phyloP scores from a whole-genome alignment of 2,797 vertebrate species.

The Microhierax caerulescens region DNA sequence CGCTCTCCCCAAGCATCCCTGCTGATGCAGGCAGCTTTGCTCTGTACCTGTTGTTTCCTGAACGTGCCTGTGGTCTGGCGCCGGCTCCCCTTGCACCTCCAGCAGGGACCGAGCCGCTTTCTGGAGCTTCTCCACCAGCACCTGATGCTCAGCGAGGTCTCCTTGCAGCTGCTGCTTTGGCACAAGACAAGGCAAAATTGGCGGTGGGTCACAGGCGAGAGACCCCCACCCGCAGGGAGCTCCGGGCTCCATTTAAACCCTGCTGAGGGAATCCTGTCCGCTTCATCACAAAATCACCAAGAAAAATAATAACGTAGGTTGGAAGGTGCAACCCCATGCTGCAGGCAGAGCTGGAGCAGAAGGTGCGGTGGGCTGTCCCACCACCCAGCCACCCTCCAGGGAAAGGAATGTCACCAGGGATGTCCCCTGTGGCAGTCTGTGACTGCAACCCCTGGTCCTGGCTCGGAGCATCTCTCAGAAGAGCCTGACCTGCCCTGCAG shows the following conservation, averaged over 20 bases:
- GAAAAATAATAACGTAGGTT: neutral
- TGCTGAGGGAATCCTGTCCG: neutral
- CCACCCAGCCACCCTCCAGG: neutral
- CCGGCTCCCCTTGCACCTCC: slow-evolving; percentile 84
- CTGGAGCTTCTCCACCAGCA: slow-evolving; percentile 91
- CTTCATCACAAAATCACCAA: neutral
- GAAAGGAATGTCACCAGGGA: neutral
- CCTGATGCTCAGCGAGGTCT: slow-evolving; percentile 89
- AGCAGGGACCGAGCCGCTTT: slow-evolving; percentile 84
- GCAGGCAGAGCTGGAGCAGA: neutral
- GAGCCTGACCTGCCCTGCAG: neutral
- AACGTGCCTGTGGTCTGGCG: slow-evolving; percentile 81
- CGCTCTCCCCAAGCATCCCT: neutral
- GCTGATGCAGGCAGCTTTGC: accelerated
- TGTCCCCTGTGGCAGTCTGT: neutral
- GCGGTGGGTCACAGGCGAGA: neutral
- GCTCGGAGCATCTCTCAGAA: neutral
- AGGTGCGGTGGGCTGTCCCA: neutral
- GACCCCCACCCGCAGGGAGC: accelerated
- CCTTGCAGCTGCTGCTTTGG: slow-evolving; percentile 86
- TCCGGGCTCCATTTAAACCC: neutral
- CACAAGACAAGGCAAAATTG: neutral
- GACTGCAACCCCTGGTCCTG: neutral
- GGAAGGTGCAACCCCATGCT: neutral
- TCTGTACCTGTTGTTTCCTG: slow-evolving; percentile 85